phyloP scores from a whole-genome alignment of 2,797 vertebrate genomes.

The Crotalus adamanteus region DNA sequence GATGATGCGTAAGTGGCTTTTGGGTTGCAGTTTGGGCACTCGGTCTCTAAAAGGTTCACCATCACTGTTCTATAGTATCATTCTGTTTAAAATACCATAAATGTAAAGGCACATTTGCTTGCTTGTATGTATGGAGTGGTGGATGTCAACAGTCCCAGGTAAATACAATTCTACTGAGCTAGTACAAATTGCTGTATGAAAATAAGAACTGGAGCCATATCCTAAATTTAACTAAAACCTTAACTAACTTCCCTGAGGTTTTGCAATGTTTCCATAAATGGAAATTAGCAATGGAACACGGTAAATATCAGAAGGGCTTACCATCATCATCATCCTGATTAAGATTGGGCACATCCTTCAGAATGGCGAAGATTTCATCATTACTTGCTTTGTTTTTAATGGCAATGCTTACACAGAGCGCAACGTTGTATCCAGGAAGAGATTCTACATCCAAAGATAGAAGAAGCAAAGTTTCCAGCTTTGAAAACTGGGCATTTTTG shows the following conservation, averaged over 20 bases:
- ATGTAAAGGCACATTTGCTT: background rate
- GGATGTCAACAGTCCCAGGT: background rate
- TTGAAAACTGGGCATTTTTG: background rate
- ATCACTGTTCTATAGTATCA: background rate
- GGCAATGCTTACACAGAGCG: conserved; percentile 83
- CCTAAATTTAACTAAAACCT: background rate
- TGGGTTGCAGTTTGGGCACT: too few relatives aligned
- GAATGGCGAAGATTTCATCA: conserved; percentile 89
- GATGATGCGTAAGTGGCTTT: too few relatives aligned
- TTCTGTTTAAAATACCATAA: background rate
- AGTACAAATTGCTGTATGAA: background rate
- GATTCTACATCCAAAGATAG: conserved; percentile 72
- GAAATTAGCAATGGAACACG: background rate
- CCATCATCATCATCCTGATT: conserved; percentile 97
- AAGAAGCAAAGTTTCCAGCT: conserved; percentile 5
- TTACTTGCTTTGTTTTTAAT: conserved; percentile 95
- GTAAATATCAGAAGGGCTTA: conserved; percentile 48
- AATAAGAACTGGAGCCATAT: background rate
- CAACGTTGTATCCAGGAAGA: conserved; percentile 86
- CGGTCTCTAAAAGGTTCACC: too few relatives aligned
- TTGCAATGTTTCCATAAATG: background rate
- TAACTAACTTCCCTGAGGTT: background rate
- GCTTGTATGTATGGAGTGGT: background rate
- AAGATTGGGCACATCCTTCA: conserved; percentile 95
- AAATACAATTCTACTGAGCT: background rate